Percentiles rank a stretch among this genome's conserved stretches.
Conservation (phyloP, 92 coral and sea anemone species). For the Paramuricea clavata region DNA sequence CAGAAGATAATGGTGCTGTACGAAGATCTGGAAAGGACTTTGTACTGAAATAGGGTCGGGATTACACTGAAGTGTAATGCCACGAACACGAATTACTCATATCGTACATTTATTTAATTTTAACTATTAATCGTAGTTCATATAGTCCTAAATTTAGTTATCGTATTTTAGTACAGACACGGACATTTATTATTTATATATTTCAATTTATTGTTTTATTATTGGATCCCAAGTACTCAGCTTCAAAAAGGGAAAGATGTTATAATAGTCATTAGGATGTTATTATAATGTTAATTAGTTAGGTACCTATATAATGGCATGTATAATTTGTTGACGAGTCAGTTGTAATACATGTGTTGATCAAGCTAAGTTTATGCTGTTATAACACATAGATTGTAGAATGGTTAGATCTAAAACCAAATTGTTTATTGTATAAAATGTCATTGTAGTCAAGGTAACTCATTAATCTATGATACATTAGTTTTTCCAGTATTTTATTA, state of each 20-base stretch:
- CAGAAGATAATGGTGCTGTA: background rate
- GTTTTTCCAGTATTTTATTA: too few relatives aligned
- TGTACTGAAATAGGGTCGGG: background rate
- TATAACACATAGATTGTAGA: too few relatives aligned
- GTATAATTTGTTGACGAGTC: too few relatives aligned
- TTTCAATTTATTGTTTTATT: background rate
- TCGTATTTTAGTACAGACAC: background rate
- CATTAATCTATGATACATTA: too few relatives aligned
- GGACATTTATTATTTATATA: background rate
- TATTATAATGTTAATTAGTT: background rate
- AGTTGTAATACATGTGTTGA: too few relatives aligned
- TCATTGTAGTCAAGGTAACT: too few relatives aligned
- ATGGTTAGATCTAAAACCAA: too few relatives aligned
- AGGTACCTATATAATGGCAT: too few relatives aligned
- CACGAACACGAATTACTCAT: conserved; percentile 3
- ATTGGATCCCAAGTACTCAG: background rate
- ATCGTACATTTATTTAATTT: conserved; percentile 8
- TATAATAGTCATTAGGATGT: background rate
- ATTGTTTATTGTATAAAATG: too few relatives aligned
- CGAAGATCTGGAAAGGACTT: background rate
- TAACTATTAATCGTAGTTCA: background rate
- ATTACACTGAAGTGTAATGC: background rate
- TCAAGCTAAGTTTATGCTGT: too few relatives aligned
- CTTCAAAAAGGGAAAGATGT: background rate
- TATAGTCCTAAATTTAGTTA: background rate